These are phyloP conservation scores for Vipera latastei DNA, from an alignment of 2,797 vertebrate genomes.

Conservation along the genomic window DNA sequence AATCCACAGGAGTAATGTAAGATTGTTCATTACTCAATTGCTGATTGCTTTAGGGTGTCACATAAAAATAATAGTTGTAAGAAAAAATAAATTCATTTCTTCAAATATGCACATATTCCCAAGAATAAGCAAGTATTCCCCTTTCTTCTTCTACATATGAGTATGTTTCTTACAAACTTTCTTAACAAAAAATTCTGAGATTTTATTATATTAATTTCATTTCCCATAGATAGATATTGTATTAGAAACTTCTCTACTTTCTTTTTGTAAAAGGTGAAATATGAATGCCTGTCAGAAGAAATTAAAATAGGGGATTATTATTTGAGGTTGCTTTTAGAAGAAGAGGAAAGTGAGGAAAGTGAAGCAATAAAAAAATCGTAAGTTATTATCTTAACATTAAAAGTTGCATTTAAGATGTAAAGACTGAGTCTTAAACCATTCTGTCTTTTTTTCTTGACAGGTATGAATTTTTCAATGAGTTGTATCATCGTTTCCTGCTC, in stretches of 20 bases:
- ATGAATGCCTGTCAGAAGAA: conserved; percentile 97
- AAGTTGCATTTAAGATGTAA: background rate
- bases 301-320: conserved; percentile 99
- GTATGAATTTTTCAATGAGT: conserved; percentile 98
- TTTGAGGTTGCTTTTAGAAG: conserved; percentile 91
- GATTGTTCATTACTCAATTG: background rate
- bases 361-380: conserved; percentile 98
- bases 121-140: background rate
- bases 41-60: background rate
- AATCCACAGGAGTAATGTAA: too few relatives aligned
- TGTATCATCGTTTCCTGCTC: conserved; percentile 97
- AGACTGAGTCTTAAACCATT: conserved; percentile 25
- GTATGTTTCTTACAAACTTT: background rate
- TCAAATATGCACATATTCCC: background rate
- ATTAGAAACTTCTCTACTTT: background rate
- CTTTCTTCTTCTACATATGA: background rate
- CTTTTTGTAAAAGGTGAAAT: conserved; percentile 84
- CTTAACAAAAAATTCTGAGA: background rate
- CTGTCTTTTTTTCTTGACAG: conserved; percentile 64
- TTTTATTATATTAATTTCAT: background rate
- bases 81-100: background rate
- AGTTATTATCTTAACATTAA: conserved; percentile 57
- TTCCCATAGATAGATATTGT: background rate
- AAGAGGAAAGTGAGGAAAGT: conserved; percentile 92
- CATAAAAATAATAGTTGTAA: background rate